A percentile compares a stretch with the other conserved stretches of the same genome.
phyloP scores from a whole-genome alignment of 2,113 vertebrate species.

The Myotis brandtii region DNA sequence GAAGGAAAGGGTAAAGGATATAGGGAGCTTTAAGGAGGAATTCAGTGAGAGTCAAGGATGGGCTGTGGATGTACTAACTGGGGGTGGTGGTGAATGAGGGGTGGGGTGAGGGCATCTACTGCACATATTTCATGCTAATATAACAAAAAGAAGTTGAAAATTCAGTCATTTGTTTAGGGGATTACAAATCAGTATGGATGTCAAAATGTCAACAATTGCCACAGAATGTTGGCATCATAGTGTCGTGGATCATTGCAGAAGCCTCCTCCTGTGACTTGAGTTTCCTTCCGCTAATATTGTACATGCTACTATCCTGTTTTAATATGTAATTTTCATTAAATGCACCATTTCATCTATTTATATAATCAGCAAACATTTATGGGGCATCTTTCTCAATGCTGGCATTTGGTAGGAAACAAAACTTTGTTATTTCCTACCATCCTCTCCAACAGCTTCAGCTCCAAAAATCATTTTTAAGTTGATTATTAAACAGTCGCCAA shows the following conservation, averaged over 20 bases:
- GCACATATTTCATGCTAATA: neutral
- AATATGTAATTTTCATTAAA: neutral
- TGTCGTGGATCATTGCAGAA: neutral
- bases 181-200: neutral
- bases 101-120: neutral
- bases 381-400: neutral
- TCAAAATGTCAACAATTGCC: neutral
- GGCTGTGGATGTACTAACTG: neutral
- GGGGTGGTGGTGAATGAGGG: rapidly evolving
- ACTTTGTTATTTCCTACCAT: neutral
- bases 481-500: conserved; percentile 20
- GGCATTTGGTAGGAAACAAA: neutral
- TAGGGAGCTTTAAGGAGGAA: neutral
- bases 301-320: neutral
- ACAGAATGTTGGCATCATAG: neutral
- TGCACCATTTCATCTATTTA: neutral
- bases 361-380: neutral
- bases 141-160: neutral
- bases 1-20: neutral
- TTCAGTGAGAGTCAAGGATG: neutral
- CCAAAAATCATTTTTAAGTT: conserved; percentile 9
- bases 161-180: neutral
- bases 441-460: neutral
- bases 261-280: neutral
- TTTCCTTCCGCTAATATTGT: neutral